Evolutionary conservation across 2,797 vertebrate genomes (phyloP), one percentile per base, ranked within the genome.

Genomic region (Naso thynnoides): DNA sequence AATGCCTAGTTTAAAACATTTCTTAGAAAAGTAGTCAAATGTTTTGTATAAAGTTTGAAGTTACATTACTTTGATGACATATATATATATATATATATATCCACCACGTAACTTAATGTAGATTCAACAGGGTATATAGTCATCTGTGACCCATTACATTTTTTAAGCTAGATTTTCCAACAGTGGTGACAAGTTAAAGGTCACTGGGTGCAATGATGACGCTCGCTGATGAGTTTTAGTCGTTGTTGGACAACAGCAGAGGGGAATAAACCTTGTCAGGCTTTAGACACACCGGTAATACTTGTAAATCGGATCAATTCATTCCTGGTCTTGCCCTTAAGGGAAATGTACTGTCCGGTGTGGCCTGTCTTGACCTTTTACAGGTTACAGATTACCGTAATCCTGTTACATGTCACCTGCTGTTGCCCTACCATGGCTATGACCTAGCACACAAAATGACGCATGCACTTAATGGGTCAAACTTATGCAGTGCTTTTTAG

Each of bases 311-410:
- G 31, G 16, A 63, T 44, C 24, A 18, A 6, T 54, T 19, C 19
- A 19, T 6, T 57, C 19, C 13, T 47, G 23, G 8, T 27, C 38
- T 38, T 11, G 6, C n/a, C 27, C 41, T 65, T 47, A 24, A 53
- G 38, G 72, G 15, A 52, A 33, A 26, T 11, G 31, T 8, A 19
- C 16, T 16, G 21, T 2, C 29, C 27, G 47, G 26, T 3, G 48
- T 6, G 27, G 8, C 23, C 13, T 42, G 36, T 38, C 15, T 52
- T 19, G 27, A 61, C 70, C 24, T 50, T 5, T 41, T 19, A 42
- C 53, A 57, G 68, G 57, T 78, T 5, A 45, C 69, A 71, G 83
- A 75, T 85, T 65, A 72, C 5, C 49, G 33, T 78, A 88, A 84
- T 82, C 82, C 73, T 44, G 62, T 84, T 76, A 60, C 50, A 61